phyloP scores from a whole-genome alignment of 2,113 vertebrate genomes.

The Myrmecobius fasciatus region DNA sequence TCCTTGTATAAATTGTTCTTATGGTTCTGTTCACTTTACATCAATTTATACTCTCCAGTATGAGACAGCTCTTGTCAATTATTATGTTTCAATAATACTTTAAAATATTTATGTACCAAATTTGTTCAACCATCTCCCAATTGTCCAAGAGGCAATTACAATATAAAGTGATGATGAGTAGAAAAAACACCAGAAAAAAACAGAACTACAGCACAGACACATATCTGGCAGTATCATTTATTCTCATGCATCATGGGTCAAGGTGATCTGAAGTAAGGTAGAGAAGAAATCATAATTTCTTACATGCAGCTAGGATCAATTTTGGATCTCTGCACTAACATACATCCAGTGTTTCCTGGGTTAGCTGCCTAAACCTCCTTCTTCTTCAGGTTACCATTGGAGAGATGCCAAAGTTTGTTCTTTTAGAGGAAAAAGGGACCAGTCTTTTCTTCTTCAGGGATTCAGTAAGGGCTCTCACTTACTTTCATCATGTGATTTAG shows the following conservation, averaged over 20 bases:
- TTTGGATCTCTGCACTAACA: background rate
- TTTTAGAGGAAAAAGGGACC: background rate
- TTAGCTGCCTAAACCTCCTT: background rate
- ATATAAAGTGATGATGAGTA: background rate
- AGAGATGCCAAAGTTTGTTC: background rate
- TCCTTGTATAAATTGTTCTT: background rate
- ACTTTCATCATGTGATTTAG: background rate
- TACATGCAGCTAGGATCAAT: background rate
- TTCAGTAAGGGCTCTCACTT: background rate
- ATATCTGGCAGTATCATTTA: background rate
- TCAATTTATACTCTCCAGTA: background rate
- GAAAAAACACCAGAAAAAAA: background rate
- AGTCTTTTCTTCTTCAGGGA: background rate
- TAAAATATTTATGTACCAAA: background rate
- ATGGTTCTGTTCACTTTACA: background rate
- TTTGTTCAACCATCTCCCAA: background rate
- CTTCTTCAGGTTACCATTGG: background rate
- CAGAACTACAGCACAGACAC: background rate
- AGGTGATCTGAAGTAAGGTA: background rate
- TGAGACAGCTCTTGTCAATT: background rate
- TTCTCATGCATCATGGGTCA: background rate
- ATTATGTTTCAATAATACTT: background rate
- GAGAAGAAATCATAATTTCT: background rate
- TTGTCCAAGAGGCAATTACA: background rate
- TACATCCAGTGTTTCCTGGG: background rate